Evolutionary conservation across 2,797 vertebrate genomes (phyloP).

Genomic region (Sebastes elongatus): DNA sequence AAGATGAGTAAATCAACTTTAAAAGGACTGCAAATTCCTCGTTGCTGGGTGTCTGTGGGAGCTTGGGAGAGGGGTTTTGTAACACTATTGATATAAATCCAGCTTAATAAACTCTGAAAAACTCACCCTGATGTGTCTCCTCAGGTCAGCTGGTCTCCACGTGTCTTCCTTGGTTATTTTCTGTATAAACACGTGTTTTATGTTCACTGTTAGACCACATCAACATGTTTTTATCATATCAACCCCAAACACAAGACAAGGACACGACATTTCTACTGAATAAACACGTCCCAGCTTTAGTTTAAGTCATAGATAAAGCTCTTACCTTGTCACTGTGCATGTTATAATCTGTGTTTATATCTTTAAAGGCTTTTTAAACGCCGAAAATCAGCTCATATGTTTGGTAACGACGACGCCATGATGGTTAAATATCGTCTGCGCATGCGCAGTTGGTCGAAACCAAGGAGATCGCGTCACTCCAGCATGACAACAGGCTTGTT

Average conservation of each 20-base stretch:
- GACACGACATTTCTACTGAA: neutral
- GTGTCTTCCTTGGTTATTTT: slow-evolving; percentile 93
- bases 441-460: slow-evolving; percentile 72
- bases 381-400: slow-evolving; percentile 21
- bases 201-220: neutral
- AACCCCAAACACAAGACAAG: too few relatives aligned
- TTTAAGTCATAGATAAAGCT: neutral
- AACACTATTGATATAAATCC: neutral
- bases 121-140: slow-evolving; percentile 86
- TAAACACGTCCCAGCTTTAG: neutral
- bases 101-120: neutral
- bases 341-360: slow-evolving; percentile 3
- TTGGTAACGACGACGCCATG: slow-evolving; percentile 73
- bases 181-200: slow-evolving; percentile 57
- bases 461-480: slow-evolving; percentile 71
- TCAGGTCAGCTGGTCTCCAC: slow-evolving; percentile 92
- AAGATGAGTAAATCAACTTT: too few relatives aligned
- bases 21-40: too few relatives aligned
- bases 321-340: slow-evolving; percentile 79
- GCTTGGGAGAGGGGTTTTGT: too few relatives aligned
- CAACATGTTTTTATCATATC: too few relatives aligned
- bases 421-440: slow-evolving; percentile 23
- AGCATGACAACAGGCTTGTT: slow-evolving; percentile 73
- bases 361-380: neutral
- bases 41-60: too few relatives aligned